These are phyloP conservation scores for Drosophila chauvacae DNA, from an alignment of 1,140 invertebrate genomes.

Conservation along the genomic window DNA sequence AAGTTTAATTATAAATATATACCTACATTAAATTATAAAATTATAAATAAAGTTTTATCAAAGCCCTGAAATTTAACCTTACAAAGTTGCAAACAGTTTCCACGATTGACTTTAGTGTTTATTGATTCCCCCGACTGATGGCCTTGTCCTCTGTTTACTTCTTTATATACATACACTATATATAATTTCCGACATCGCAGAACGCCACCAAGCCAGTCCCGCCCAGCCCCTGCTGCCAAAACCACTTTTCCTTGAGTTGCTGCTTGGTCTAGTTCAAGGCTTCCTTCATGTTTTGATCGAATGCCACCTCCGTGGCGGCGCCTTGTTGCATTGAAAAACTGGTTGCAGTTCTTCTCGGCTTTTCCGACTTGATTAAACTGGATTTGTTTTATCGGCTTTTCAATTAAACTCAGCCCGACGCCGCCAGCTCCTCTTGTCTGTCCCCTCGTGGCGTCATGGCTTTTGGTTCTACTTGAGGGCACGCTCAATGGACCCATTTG, in stretches of 20 bases:
- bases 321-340: conserved; percentile 31
- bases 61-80: neutral
- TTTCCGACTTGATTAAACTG: conserved; percentile 52
- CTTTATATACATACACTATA: conserved; percentile 3
- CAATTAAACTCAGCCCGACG: conserved; percentile 41
- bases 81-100: neutral
- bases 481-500: conserved; percentile 56
- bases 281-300: conserved; percentile 17
- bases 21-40: neutral
- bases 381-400: conserved; percentile 57
- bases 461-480: conserved; percentile 56
- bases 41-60: too few species aligned
- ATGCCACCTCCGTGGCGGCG: conserved; percentile 21
- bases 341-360: conserved; percentile 50
- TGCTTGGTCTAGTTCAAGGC: conserved; percentile 65
- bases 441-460: conserved; percentile 5
- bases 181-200: conserved; percentile 3
- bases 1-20: too few species aligned
- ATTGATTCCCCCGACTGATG: conserved; percentile 35
- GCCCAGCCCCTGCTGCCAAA: neutral
- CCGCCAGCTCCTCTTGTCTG: neutral
- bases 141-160: conserved; percentile 26
- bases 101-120: conserved; percentile 9
- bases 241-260: conserved; percentile 23
- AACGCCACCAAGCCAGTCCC: conserved; percentile 2